These are phyloP conservation scores for Remorina albescens DNA, from an alignment of 2,797 vertebrate genomes.

Conservation along the genomic window DNA sequence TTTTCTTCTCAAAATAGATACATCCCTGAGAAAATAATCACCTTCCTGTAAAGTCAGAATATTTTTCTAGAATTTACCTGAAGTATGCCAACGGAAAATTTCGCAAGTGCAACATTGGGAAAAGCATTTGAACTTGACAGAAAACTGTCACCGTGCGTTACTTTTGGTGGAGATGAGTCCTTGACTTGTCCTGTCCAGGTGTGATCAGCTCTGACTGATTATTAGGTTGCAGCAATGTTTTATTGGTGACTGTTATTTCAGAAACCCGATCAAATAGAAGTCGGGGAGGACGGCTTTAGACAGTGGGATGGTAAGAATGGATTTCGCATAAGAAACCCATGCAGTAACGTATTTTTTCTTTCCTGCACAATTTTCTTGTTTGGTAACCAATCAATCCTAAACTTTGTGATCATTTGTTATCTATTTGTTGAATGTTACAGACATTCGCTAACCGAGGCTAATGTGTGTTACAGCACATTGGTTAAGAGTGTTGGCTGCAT, in stretches of 20 bases:
- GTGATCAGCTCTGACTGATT: constrained; percentile 85
- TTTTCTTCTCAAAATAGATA: not conserved
- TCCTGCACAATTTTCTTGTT: constrained; percentile 80
- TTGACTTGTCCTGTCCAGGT: constrained; percentile 87
- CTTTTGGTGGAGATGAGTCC: constrained; percentile 82
- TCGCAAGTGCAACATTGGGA: not conserved
- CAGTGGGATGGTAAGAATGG: constrained; percentile 99
- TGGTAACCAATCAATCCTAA: constrained; percentile 74
- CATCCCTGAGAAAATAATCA: not conserved
- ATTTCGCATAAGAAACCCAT: constrained; percentile 88
- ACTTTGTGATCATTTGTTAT: constrained; percentile 54
- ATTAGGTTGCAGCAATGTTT: constrained; percentile 91
- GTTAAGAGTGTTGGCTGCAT: constrained; percentile 16
- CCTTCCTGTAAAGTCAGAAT: not conserved
- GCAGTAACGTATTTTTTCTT: constrained; percentile 86
- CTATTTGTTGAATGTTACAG: constrained; percentile 69
- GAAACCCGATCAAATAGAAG: constrained; percentile 98
- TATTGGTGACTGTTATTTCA: constrained; percentile 98
- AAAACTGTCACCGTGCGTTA: constrained; percentile 32
- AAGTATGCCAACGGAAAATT: not conserved
- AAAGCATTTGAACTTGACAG: not conserved
- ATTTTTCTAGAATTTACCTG: not conserved
- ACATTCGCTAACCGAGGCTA: constrained; percentile 68
- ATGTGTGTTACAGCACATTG: constrained; percentile 65
- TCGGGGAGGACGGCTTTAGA: constrained; percentile 99